Conservation (phyloP, 2,888 invertebrate species). For the Sesia bembeciformis region DNA sequence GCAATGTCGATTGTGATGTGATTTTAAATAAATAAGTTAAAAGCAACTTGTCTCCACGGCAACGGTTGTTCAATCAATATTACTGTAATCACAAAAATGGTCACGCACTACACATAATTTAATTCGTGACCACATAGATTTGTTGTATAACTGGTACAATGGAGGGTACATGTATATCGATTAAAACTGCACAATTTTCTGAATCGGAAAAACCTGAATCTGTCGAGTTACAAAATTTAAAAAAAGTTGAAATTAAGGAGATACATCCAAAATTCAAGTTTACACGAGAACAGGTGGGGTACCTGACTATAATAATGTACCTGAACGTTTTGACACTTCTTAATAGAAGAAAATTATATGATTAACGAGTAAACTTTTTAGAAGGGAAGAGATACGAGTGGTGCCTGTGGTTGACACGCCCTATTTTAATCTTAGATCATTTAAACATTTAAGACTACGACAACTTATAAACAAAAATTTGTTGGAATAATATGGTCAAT, state of each 20-base stretch:
- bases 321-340: no score
- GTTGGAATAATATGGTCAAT: no score
- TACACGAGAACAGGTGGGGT: conserved; percentile 35
- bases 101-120: background rate
- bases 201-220: background rate
- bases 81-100: background rate
- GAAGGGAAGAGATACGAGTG: no score
- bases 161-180: conserved; percentile 23
- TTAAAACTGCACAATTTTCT: conserved; percentile 27
- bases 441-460: no score
- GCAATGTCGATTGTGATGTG: background rate
- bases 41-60: background rate
- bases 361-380: no score
- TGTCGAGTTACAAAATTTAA: conserved; percentile 14
- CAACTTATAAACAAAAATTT: no score
- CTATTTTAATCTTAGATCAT: no score
- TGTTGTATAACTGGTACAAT: conserved; percentile 1
- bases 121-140: background rate
- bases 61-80: background rate
- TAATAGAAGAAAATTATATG: no score
- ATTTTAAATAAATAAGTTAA: no score
- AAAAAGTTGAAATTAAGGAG: conserved; percentile 18
- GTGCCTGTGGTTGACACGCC: no score
- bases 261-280: conserved; percentile 37
- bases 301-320: no score